phyloP scores from a whole-genome alignment of 37 sponge, comb jelly and placozoan species.

The Eunapius fragilis region DNA sequence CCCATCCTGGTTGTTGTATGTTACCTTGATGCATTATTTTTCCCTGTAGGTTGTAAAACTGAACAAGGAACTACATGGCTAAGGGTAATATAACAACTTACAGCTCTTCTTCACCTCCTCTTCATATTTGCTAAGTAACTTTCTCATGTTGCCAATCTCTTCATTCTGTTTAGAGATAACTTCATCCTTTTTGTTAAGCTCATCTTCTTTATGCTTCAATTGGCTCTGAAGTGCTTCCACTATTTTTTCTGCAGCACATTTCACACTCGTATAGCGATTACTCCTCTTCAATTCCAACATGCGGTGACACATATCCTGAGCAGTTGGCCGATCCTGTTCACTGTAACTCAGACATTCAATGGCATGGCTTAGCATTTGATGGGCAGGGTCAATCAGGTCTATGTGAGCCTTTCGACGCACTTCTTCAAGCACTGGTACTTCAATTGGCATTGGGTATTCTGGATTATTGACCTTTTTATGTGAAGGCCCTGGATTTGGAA shows the following conservation, averaged over 20 bases:
- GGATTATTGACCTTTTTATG: not conserved
- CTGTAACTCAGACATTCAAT: not conserved
- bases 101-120: too few relatives aligned
- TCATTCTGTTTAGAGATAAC: not conserved
- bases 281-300: not conserved
- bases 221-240: not conserved
- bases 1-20: too few relatives aligned
- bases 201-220: not conserved
- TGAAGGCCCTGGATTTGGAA: not conserved
- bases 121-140: not conserved
- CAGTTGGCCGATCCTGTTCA: not conserved
- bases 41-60: too few relatives aligned
- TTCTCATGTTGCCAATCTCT: not conserved
- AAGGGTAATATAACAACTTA: too few relatives aligned
- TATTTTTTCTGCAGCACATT: not conserved
- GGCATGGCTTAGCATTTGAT: not conserved
- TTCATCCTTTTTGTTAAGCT: not conserved
- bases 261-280: not conserved
- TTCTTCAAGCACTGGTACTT: not conserved
- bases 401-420: not conserved
- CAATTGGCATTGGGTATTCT: not conserved
- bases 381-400: not conserved
- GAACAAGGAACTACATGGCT: too few relatives aligned
- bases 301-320: not conserved
- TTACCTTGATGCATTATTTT: too few relatives aligned